phyloP scores from a whole-genome alignment of 2,888 invertebrate species.

The Endotricha flammealis region DNA sequence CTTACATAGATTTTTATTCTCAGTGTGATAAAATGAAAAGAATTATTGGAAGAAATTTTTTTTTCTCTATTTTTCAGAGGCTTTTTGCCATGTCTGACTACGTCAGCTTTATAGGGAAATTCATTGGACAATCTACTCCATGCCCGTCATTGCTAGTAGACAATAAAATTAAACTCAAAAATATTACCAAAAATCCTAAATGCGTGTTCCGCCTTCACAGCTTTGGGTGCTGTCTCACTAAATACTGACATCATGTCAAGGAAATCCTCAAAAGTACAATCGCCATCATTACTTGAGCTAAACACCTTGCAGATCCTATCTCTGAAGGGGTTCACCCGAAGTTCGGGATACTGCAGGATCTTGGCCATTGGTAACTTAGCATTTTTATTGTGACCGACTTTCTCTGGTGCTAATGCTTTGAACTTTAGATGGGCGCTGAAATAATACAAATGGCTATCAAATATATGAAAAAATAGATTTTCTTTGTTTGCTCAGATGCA shows the following conservation, averaged over 20 bases:
- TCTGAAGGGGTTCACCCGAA: slow-evolving; percentile 93
- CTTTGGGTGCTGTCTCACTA: slow-evolving; percentile 92
- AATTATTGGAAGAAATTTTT: too few species aligned
- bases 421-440: slow-evolving; percentile 93
- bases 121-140: too few species aligned
- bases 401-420: slow-evolving; percentile 91
- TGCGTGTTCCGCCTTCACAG: slow-evolving; percentile 96
- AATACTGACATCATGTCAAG: slow-evolving; percentile 98
- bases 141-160: too few species aligned
- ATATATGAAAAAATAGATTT: neutral
- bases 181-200: slow-evolving; percentile 94
- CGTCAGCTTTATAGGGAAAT: too few species aligned
- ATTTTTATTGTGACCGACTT: slow-evolving; percentile 92
- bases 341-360: slow-evolving; percentile 90
- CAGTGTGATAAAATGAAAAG: too few species aligned
- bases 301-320: slow-evolving; percentile 95
- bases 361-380: slow-evolving; percentile 91
- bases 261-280: slow-evolving; percentile 96
- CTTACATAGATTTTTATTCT: too few species aligned
- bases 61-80: too few species aligned
- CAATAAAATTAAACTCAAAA: too few species aligned
- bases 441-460: slow-evolving; percentile 19
- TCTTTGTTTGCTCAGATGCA: too few species aligned
- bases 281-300: slow-evolving; percentile 91
- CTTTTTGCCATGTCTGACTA: too few species aligned